A percentile compares a stretch with the other conserved stretches of the same genome.
phyloP scores from a whole-genome alignment of 2,888 invertebrate species.

The Hydrotaea cyrtoneurina region DNA sequence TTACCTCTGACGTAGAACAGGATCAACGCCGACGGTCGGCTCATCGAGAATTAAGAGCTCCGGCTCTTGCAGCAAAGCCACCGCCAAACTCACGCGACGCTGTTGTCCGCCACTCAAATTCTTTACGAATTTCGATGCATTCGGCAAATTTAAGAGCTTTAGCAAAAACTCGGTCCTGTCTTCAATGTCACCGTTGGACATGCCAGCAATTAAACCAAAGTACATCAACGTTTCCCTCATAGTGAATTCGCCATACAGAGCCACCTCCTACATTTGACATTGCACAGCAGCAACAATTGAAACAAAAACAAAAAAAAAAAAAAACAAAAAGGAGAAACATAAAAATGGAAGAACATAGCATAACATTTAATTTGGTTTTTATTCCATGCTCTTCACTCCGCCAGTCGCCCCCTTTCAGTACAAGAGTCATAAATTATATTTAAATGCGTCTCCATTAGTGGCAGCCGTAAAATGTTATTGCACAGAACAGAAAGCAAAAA shows the following conservation, averaged over 20 bases:
- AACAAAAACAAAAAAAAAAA: no score
- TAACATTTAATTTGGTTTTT: conserved; percentile 59
- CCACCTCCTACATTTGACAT: conserved; percentile 83
- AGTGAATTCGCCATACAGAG: conserved; percentile 89
- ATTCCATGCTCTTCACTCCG: conserved; percentile 12
- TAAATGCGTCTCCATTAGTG: conserved; percentile 64
- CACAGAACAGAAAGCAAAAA: background rate
- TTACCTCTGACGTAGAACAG: conserved; percentile 89
- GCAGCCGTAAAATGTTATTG: conserved; percentile 14
- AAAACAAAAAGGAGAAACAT: conserved; percentile 41
- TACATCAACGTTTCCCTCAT: conserved; percentile 91
- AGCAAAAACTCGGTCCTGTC: conserved; percentile 88
- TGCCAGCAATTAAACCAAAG: conserved; percentile 91
- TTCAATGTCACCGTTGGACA: conserved; percentile 86
- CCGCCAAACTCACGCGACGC: conserved; percentile 92
- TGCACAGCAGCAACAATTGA: background rate
- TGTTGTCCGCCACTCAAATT: conserved; percentile 94
- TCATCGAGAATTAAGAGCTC: conserved; percentile 95
- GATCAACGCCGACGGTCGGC: conserved; percentile 96
- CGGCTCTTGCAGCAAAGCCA: conserved; percentile 93
- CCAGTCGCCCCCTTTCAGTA: background rate
- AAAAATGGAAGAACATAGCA: conserved; percentile 55
- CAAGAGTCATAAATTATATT: conserved; percentile 59
- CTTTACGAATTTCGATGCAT: conserved; percentile 85
- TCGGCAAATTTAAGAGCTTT: conserved; percentile 84